Evolutionary conservation across 64 coral and sea anemone species (phyloP).

Genomic region (Actinia tenebrosa): DNA sequence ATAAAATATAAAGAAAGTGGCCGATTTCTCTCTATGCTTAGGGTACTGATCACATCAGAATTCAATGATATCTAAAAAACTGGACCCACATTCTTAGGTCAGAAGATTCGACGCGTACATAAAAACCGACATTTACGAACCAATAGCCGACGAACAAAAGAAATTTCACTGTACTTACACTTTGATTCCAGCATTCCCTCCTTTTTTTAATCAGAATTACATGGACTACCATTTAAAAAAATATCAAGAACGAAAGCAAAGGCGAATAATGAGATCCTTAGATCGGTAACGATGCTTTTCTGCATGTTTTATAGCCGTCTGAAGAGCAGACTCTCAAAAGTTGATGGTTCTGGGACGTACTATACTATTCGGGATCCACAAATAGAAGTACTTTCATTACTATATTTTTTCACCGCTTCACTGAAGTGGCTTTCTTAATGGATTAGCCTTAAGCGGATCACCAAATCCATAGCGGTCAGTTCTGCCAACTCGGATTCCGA

Average conservation of each 20-base stretch:
- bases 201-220: background rate
- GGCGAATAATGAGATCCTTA: background rate
- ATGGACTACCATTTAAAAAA: background rate
- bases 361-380: background rate
- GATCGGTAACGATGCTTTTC: background rate
- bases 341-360: background rate
- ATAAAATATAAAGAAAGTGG: no score
- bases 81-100: no score
- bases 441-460: background rate
- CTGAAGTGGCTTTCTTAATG: background rate
- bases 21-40: no score
- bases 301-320: background rate
- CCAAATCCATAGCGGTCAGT: background rate
- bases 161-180: no score
- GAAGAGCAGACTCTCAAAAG: background rate
- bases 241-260: background rate
- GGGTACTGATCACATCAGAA: no score
- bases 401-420: background rate
- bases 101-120: no score
- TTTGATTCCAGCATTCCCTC: no score
- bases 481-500: background rate
- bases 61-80: no score
- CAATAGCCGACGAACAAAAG: no score
- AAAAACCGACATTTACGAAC: no score
- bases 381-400: background rate